Percentiles rank a stretch among this genome's conserved stretches.
Conservation (phyloP, 2,797 vertebrate species). For the Crocidura indochinensis region DNA sequence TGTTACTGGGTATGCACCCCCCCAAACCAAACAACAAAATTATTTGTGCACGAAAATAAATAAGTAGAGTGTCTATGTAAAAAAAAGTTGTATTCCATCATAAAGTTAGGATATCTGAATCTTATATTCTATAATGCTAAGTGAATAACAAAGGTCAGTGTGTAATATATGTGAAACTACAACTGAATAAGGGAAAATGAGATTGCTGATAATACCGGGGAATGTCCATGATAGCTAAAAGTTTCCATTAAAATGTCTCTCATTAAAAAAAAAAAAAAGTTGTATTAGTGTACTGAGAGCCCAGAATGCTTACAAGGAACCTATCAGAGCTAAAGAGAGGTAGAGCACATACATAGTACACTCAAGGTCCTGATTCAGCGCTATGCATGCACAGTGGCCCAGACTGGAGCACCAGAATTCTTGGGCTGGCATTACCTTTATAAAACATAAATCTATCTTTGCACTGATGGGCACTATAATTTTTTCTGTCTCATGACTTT, state of each 20-base stretch:
- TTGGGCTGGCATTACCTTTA: too few species aligned
- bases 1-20: too few species aligned
- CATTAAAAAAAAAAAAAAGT: too few species aligned
- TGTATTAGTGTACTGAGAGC: neutral
- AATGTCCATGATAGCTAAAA: conserved; percentile 28
- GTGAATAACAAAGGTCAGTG: neutral
- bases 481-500: neutral
- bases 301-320: neutral
- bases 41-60: neutral
- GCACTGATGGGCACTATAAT: fast-evolving
- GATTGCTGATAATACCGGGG: neutral
- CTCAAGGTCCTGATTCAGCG: too few species aligned
- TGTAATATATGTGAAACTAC: conserved; percentile 23
- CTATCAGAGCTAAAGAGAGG: neutral
- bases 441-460: neutral
- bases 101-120: conserved; percentile 50
- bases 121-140: conserved; percentile 26
- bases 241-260: conserved; percentile 36
- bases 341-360: too few species aligned
- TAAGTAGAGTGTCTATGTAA: neutral
- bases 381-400: too few species aligned
- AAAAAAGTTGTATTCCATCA: conserved; percentile 1
- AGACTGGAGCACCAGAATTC: too few species aligned
- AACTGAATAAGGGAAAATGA: neutral
- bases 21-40: too few species aligned